Conservation (phyloP, 2,888 invertebrate species). For the Automeris io region DNA sequence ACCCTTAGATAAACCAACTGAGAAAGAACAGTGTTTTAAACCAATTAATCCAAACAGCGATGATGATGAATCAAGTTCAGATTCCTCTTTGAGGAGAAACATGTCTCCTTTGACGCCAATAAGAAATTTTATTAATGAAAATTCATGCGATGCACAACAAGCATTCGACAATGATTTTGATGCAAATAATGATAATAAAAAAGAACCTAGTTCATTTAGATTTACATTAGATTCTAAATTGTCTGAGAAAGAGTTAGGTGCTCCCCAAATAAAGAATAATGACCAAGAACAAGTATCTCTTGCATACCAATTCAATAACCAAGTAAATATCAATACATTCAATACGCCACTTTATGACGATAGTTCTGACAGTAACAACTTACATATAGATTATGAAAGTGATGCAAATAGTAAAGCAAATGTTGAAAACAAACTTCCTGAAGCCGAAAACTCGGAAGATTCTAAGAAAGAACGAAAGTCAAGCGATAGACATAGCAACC, state of each 20-base stretch:
- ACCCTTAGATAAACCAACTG: conserved; percentile 41
- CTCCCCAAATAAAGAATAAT: conserved; percentile 40
- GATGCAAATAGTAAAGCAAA: conserved; percentile 67
- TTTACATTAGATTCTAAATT: conserved; percentile 60
- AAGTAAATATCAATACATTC: conserved; percentile 57
- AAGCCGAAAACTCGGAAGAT: conserved; percentile 51
- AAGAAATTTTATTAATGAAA: conserved; percentile 65
- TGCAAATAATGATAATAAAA: conserved; percentile 41
- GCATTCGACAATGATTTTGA: conserved; percentile 56
- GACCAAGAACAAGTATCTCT: conserved; percentile 40
- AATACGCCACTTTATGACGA: conserved; percentile 62
- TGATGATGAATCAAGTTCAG: conserved; percentile 60
- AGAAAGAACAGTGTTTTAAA: conserved; percentile 49
- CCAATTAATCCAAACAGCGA: conserved; percentile 44
- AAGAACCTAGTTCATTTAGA: conserved; percentile 55
- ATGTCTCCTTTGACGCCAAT: conserved; percentile 71
- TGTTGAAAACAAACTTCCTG: conserved; percentile 43
- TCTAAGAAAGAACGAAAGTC: conserved; percentile 48
- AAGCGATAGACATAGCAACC: conserved; percentile 49
- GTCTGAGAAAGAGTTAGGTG: conserved; percentile 39
- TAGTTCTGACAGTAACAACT: conserved; percentile 63
- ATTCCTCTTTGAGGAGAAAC: conserved; percentile 59
- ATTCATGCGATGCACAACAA: conserved; percentile 68
- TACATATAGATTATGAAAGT: conserved; percentile 68
- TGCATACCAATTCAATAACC: conserved; percentile 55